A percentile compares a stretch with the other conserved stretches of the same genome.
Evolutionary conservation across 1,140 invertebrate genomes (phyloP).

Genomic region (Acyrthosiphon pisum): DNA sequence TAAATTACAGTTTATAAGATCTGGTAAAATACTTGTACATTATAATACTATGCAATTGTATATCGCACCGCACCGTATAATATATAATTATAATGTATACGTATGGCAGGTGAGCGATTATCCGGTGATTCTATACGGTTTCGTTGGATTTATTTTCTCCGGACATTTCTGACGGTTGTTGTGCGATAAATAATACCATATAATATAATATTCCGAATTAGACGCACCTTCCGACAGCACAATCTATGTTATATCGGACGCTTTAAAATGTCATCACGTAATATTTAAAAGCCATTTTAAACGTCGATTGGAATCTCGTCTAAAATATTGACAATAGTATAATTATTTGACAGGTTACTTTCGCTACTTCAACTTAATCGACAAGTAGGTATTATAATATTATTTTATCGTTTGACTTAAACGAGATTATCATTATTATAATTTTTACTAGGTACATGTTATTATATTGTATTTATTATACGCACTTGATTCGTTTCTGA

Average conservation of each 20-base stretch:
- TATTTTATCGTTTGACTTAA: not conserved
- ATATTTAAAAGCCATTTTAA: not conserved
- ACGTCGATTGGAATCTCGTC: not conserved
- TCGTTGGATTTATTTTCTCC: not conserved
- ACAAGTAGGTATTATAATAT: not conserved
- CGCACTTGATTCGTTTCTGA: constrained; percentile 70
- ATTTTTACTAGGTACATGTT: not conserved
- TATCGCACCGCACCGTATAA: not conserved
- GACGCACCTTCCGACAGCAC: not conserved
- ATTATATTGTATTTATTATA: not conserved
- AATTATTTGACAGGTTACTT: too few species aligned
- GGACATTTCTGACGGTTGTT: not conserved
- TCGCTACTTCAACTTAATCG: not conserved
- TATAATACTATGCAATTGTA: not conserved
- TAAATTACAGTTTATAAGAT: not conserved
- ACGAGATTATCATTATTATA: not conserved
- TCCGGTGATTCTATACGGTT: not conserved
- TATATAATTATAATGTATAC: not conserved
- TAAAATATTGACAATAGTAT: too few species aligned
- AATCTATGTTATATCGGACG: not conserved
- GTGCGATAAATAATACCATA: not conserved
- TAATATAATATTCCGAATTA: not conserved
- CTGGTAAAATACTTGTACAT: not conserved
- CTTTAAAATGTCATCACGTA: not conserved
- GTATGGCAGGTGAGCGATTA: not conserved